Conservation (phyloP, 2,888 invertebrate species). For the Homarus gammarus region DNA sequence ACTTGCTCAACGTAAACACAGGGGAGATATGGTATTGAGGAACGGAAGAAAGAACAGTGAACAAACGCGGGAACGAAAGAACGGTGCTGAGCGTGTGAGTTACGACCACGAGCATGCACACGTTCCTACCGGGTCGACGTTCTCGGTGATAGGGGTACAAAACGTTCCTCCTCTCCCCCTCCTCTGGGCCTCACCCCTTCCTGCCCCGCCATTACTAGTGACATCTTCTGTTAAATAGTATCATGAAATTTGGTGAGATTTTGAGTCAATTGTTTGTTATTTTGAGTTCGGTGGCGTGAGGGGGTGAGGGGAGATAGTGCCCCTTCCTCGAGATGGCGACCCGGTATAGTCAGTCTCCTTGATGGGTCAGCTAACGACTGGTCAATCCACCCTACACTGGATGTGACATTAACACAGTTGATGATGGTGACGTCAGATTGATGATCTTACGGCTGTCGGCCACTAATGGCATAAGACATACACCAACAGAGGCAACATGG, state of each 20-base stretch:
- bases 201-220: background rate
- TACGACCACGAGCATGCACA: conserved; percentile 55
- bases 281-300: no score
- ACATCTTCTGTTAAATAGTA: background rate
- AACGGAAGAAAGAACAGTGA: conserved; percentile 37
- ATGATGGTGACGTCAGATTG: background rate
- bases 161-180: background rate
- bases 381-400: conserved; percentile 25
- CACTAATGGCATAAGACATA: background rate
- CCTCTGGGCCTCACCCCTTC: background rate
- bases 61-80: conserved; percentile 55
- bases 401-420: background rate
- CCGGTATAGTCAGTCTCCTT: background rate
- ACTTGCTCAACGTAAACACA: conserved; percentile 21
- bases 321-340: conserved; percentile 4
- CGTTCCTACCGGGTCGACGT: conserved; percentile 28
- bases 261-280: no score
- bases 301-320: background rate
- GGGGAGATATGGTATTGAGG: conserved; percentile 22
- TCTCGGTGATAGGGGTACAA: conserved; percentile 9
- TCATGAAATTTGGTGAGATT: no score
- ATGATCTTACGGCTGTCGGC: background rate
- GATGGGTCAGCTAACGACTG: conserved; percentile 19
- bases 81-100: conserved; percentile 65
- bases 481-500: background rate